Conservation (phyloP, 2,797 vertebrate species). For the Sebastes kiyomatsui region DNA sequence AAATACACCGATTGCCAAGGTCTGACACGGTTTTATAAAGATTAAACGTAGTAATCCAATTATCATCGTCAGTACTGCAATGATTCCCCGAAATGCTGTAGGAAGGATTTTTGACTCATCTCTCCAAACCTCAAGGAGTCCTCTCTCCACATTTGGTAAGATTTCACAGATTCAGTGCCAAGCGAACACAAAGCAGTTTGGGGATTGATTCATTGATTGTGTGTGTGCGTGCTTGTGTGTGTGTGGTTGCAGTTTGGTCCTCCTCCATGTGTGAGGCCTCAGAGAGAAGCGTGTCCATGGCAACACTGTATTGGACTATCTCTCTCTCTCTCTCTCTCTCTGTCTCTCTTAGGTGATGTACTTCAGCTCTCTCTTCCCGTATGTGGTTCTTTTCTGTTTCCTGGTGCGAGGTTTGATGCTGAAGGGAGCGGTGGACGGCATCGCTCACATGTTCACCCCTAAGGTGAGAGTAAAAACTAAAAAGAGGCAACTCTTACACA, state of each 20-base stretch:
- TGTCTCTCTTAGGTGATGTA: constrained; percentile 92
- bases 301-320: constrained; percentile 52
- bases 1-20: constrained; percentile 35
- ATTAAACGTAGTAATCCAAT: constrained; percentile 54
- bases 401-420: constrained; percentile 92
- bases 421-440: constrained; percentile 93
- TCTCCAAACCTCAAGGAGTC: constrained; percentile 33
- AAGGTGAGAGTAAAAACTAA: constrained; percentile 84
- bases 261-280: constrained; percentile 41
- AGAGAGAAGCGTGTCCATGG: constrained; percentile 67
- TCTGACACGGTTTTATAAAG: constrained; percentile 49
- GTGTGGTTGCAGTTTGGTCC: constrained; percentile 11
- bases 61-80: constrained; percentile 28
- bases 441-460: constrained; percentile 98
- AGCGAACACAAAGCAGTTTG: constrained; percentile 43
- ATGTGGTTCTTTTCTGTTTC: constrained; percentile 96
- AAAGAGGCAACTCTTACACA: background rate
- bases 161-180: constrained; percentile 47
- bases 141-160: constrained; percentile 37
- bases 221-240: background rate
- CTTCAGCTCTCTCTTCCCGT: constrained; percentile 99
- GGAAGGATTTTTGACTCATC: constrained; percentile 35
- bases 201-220: constrained; percentile 26
- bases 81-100: constrained; percentile 33
- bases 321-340: constrained; percentile 10